Base-by-base conservation (phyloP, 2,888 invertebrate species). In the Cheilosia variabilis region DNA sequence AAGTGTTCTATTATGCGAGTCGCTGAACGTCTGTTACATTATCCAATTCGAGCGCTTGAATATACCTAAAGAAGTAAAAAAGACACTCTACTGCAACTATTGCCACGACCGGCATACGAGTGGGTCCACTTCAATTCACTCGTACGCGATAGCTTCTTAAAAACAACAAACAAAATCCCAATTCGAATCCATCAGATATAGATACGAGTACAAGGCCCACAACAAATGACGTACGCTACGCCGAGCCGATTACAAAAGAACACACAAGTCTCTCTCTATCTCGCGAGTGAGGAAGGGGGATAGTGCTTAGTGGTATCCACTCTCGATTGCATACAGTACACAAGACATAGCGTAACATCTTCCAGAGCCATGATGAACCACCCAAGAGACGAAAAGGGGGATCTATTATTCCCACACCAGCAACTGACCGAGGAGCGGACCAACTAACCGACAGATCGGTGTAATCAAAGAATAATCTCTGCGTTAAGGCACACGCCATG, bases 401-500 rank as follows among this genome's bases (percentile, higher is more conserved):
- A 24, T 66, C 86, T 77, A 86, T 86, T 76, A 86, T 86, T 86
- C 71, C 86, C 77, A 86, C 86, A 86, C 81, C 52, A 69, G 65
- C 24, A 50, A 55, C 62, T 10, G 45, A 50, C 62, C 17, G 31
- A 52, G n/a, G 31, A 50, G 37, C 62, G 17, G 62, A 57, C 53
- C 15, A 55, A 47, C 27, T 55, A 58, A 72, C 72, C 71, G 58
- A 60, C 87, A 73, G 89, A 90, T 89, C 90, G 87, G 84, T 88
- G 88, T 87, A 88, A 91, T 91, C 91, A 91, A 92, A 91, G 90
- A 88, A 88, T 88, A 91, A 91, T 91, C 91, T 91, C 91, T 89
- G 91, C 91, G 91, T 91, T 91, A 91, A 89, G 91, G 91, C 91
- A 91, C 91, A 91, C 91, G 91, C 91, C 92, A 91, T 91, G 90